Evolutionary conservation across 2,797 vertebrate species (phyloP).

Genomic region (Mormyrops attenuatus): DNA sequence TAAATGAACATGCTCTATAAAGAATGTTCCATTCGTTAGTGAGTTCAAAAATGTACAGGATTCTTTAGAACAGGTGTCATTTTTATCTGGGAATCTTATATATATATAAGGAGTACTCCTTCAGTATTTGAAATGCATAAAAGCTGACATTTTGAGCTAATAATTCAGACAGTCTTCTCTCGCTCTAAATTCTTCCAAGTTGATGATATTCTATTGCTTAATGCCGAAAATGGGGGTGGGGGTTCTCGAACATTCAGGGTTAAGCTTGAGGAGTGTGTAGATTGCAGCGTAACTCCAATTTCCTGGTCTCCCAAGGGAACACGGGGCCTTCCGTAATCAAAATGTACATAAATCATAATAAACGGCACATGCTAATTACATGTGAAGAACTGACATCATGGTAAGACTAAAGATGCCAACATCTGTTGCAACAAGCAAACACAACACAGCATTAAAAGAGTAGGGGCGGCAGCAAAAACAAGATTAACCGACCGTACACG

Average conservation of each 20-base stretch:
- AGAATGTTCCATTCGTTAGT: background rate
- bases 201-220: background rate
- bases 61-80: background rate
- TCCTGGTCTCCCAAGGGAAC: background rate
- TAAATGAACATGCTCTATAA: background rate
- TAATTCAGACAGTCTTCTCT: background rate
- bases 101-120: background rate
- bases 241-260: background rate
- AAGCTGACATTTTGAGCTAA: background rate
- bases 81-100: background rate
- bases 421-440: background rate
- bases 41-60: background rate
- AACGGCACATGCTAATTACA: background rate
- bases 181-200: background rate
- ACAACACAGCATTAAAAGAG: background rate
- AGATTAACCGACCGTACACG: background rate
- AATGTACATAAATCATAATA: background rate
- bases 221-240: background rate
- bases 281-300: background rate
- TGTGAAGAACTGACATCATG: background rate
- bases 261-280: background rate
- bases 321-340: background rate
- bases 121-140: background rate
- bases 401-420: background rate
- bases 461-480: background rate